Base-by-base conservation (phyloP, 2,888 invertebrate species). In the Eremobia ochroleuca region DNA sequence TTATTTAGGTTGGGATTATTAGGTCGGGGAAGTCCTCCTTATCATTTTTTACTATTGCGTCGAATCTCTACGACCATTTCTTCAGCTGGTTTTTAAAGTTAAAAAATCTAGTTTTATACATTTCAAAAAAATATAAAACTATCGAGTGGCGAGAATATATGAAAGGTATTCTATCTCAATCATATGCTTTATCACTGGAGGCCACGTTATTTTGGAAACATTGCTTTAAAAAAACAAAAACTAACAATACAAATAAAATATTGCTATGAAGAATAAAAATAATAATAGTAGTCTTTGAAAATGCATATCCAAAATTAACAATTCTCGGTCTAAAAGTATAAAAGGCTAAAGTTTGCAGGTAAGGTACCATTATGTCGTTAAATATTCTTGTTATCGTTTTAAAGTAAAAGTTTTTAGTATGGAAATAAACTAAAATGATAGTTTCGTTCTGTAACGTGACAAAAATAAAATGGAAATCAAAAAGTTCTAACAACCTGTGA, bases 341-440 rank as follows among this genome's bases (percentile, higher is more conserved):
- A 37, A n/a, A 34, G 31, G 28, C 5, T 28, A 61, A 72, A 72
- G 46, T 69, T 62, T 46, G 6, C 73, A 73, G 85, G 68, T 73
- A 79, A 69, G 25, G 15, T 52, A 25, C 34, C 49, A 61, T 76
- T 74, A 77, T 58, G 65, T 62, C 67, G 34, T 73, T 82, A 67
- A 66, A 85, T 82, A 71, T 64, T 82, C 52, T 74, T 77, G 83
- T 74, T 68, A 49, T 70, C 67, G 25, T 71, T 61, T 62, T 37
- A 1, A 65, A 71, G 61, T 62, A 9, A 72, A 82, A 77, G 59
- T 85, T 82, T 85, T 72, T 59, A 64, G 68, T 73, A 49, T 0
- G 28, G 34, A 58, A 85, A 73, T 82, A 85, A 85, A 85, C 49
- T 69, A 40, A 64, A 67, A n/a, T 61, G 71, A 21, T 37, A 37